phyloP scores from a whole-genome alignment of 1,140 invertebrate genomes.

The Oreohelix idahoensis region DNA sequence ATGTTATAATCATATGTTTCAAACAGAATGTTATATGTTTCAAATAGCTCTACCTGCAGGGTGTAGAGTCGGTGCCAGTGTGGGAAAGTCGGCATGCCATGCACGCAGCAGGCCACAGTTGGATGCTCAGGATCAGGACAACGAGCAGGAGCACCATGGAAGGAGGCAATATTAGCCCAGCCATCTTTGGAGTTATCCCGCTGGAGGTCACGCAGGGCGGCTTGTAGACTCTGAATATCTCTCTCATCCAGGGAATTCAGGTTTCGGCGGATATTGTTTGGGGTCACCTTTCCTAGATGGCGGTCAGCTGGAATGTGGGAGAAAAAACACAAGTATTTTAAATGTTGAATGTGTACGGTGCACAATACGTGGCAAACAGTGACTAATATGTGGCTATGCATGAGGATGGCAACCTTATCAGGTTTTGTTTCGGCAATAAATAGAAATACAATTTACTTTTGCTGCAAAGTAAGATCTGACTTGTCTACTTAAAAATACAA shows the following conservation, averaged over 20 bases:
- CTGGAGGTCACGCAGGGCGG: constrained; percentile 33
- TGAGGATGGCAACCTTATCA: no score
- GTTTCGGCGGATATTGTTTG: constrained; percentile 2
- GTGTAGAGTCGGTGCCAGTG: constrained; percentile 51
- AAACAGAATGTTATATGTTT: background rate
- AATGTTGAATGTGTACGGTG: no score
- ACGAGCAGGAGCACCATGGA: constrained; percentile 42
- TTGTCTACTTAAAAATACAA: no score
- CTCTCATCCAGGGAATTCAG: background rate
- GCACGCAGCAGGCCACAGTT: constrained; percentile 44
- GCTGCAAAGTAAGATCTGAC: no score
- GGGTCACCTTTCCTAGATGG: background rate
- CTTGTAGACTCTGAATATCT: constrained; percentile 17
- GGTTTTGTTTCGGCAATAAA: no score
- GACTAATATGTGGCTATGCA: no score
- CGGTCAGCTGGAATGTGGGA: background rate
- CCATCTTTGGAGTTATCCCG: constrained; percentile 27
- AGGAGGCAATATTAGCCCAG: constrained; percentile 11
- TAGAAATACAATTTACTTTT: no score
- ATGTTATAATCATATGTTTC: no score
- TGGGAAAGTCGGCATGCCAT: constrained; percentile 51
- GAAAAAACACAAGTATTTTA: no score
- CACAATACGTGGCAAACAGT: no score
- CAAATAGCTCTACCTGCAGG: constrained; percentile 24
- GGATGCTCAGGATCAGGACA: constrained; percentile 32